Conservation (phyloP, 2,113 vertebrate species). For the Ochotona princeps region DNA sequence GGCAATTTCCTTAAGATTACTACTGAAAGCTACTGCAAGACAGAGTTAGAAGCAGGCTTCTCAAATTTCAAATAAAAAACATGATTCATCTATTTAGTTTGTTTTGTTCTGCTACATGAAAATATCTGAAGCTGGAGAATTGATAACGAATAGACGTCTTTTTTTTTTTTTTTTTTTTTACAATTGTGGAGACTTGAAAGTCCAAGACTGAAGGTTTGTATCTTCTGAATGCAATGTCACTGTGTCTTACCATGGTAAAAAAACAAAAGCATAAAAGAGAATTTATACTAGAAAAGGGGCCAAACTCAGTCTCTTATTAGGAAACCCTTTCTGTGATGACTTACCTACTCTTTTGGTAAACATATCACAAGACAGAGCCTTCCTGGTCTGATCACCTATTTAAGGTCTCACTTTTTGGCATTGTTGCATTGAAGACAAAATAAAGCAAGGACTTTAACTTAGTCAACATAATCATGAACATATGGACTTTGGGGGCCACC, state of each 20-base stretch:
- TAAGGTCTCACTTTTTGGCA: neutral
- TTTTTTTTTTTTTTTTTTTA: too few species aligned
- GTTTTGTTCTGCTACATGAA: neutral
- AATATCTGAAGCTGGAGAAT: neutral
- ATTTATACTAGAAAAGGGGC: neutral
- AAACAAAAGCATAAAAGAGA: neutral
- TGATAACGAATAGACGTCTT: neutral
- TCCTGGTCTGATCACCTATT: neutral
- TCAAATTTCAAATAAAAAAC: neutral
- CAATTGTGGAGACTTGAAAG: neutral
- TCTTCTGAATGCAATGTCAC: neutral
- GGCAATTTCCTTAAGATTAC: neutral
- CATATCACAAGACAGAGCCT: neutral
- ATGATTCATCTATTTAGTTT: too few species aligned
- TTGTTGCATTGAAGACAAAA: neutral
- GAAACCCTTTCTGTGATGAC: neutral
- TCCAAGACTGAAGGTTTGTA: neutral
- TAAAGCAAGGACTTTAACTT: neutral
- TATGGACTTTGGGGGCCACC: neutral
- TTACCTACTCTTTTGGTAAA: too few species aligned
- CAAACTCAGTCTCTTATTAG: neutral
- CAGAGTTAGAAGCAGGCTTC: neutral
- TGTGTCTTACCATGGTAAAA: neutral
- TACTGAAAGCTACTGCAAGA: neutral
- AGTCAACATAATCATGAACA: neutral